Base-by-base conservation (phyloP, 2,888 invertebrate species). In the Seira ritae region DNA sequence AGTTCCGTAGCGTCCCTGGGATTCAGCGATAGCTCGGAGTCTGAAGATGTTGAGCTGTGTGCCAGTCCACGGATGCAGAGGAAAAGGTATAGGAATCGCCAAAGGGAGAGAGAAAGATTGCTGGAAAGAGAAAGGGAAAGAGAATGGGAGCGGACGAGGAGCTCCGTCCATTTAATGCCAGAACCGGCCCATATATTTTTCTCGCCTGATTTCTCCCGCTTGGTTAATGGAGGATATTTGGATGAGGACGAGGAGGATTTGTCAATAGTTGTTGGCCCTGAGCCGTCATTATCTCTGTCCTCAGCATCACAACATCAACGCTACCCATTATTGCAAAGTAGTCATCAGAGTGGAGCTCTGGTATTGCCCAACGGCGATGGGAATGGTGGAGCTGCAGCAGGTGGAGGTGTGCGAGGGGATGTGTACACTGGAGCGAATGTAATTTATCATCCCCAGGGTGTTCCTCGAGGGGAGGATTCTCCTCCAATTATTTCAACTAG, bases 31-130 rank as follows among this genome's bases (percentile, higher is more conserved):
- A 93, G 94, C 10, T 94, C 94, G 0, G 94, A 94, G 84, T 94
- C 94, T 83, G 94, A 94, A 74, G 92, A 92, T 68, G 94, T 94
- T 71, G 94, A 94, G 81, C 93, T 95, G 87, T 94, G 95, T 50
- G 95, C 96, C 0, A 97, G 97, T 1, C 97, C 97, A 0, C 92
- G 96, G 71, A 93, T 96, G 90, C 95, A 96, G 89, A 92, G 96
- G 74, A 92, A 92, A 86, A 91, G 92, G 72, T 87, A 90, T 37
- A 86, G 90, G 62, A 89, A 89, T 90, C 92, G 88, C 91, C 91
- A 89, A 80, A 37, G 89, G 75, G 88, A 87, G 76, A 81, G 88
- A 60, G 86, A 85, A 24, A 67, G 87, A 50, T 85, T 88, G 67
- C 73, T 87, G n/a, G 85, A 87, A 65, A 68, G 88, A 68, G 89